Base-by-base conservation (phyloP, 2,113 vertebrate species). In the Phainopepla nitens region DNA sequence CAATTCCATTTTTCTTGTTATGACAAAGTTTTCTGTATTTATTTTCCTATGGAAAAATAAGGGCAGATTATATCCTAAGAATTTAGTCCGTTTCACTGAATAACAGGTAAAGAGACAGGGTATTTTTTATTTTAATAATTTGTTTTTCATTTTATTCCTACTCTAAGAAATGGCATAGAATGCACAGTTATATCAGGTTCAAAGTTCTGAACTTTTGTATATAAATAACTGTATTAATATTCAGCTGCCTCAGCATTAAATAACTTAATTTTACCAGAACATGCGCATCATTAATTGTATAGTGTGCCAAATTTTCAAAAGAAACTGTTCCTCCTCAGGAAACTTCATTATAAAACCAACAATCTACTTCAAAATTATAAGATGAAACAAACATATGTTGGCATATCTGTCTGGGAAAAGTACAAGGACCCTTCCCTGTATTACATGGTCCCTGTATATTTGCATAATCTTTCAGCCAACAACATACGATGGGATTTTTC, bases 101-200 rank as follows among this genome's bases (percentile, higher is more conserved):
- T 7, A 76, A 72, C 12, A 73, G 25, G 20, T 53, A 70, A 54
- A 85, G 7, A 3, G 5, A 13, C 13, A 4, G 4, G 3, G 6
- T 57, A 8, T 47, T 71, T 70, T 39, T 54, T 50, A 81, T 91
- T 42, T 25, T 27, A 82, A 78, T 51, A 33, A 64, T 42, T 66
- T 75, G 2, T 1, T 62, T 49, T 23, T 21, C 27, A 70, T 84
- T 90, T 84, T 70, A 41, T 83, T 65, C 17, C 13, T 6, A 18
- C 16, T 72, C 10, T 73, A 68, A 73, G 42, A 49, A 89, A 83
- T 13, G 9, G 5, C n/a, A 80, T 3, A 61, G 39, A 92, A 91
- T 0, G 0, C 33, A 54, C 9, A 70, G 31, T 28, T 87, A 17
- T 33, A 66, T 42, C 56, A 62, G 18, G 14, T 39, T 60, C 23